Evolutionary conservation across 2,113 vertebrate genomes (phyloP).

Genomic region (Muntiacus muntjak): DNA sequence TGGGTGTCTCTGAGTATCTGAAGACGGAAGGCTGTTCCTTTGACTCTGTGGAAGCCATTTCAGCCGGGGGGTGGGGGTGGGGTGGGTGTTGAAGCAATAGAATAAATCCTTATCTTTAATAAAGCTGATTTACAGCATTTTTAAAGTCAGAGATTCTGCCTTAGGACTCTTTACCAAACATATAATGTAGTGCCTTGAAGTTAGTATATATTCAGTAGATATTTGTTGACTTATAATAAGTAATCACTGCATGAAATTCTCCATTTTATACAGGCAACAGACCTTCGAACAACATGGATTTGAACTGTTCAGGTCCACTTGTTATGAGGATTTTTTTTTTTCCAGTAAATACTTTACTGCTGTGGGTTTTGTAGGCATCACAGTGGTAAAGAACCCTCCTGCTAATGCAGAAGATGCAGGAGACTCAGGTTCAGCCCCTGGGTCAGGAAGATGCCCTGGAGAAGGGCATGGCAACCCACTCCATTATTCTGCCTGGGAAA

Average conservation of each 20-base stretch:
- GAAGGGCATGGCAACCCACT: neutral
- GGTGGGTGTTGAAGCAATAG: neutral
- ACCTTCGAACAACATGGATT: neutral
- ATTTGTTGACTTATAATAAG: neutral
- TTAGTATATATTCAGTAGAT: neutral
- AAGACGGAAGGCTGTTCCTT: neutral
- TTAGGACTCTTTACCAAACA: neutral
- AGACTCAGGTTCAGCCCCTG: neutral
- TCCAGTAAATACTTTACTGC: neutral
- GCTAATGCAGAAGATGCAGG: neutral
- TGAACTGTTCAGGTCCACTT: neutral
- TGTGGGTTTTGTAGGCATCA: neutral
- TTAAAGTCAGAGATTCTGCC: neutral
- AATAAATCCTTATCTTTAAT: neutral
- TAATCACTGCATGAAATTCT: neutral
- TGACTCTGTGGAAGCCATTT: neutral
- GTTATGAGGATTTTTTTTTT: neutral
- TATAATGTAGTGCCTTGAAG: neutral
- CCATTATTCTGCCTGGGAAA: neutral
- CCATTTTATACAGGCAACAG: neutral
- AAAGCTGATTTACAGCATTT: neutral
- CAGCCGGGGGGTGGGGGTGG: neutral
- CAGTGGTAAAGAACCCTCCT: neutral
- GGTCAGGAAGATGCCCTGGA: neutral
- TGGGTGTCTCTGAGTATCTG: neutral